Base-by-base conservation (phyloP, 2,797 vertebrate species). In the Rhodeus uyekii region DNA sequence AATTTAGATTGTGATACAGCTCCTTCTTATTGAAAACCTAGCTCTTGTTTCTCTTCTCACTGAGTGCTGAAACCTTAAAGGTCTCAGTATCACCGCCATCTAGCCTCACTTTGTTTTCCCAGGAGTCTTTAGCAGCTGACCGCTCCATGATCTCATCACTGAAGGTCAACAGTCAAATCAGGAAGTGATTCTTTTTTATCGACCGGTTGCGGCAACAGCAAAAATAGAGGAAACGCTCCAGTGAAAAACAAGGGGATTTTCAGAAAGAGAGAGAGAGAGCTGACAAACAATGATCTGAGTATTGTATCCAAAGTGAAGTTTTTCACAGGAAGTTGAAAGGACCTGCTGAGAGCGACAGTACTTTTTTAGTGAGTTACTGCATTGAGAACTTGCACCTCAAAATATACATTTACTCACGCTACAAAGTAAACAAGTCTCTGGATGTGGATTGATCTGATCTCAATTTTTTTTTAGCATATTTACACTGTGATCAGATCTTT, bases 131-230 rank as follows among this genome's bases (percentile, higher is more conserved):
- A 69, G 55, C 53, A 74, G 42, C 60, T 85, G 76, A 84, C 86
- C 76, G 73, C 16, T 39, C 60, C 29, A 24, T 80, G 78, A 82
- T 78, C 84, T 83, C 82, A 77, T 83, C 83, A 81, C 84, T 80
- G 63, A 85, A 83, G 82, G 83, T 84, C 85, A 87, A 76, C 55
- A 74, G 50, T 76, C 81, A 84, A 81, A 87, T 82, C 65, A 88
- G 90, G 90, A 92, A 89, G 88, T 80, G 72, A 82, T 72, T 64
- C 80, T 87, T 89, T 84, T 88, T 81, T 90, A 91, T 89, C 87
- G 88, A 82, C 82, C 89, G 90, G 89, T 88, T 88, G 87, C 83
- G 73, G 84, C 88, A 90, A 89, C 86, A 86, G 83, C 38, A 78
- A 85, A 76, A 77, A 83, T 67, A 75, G 39, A 90, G 90, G 90